Percentiles rank a stretch among this genome's conserved stretches.
Conservation (phyloP, 1,140 invertebrate species). For the Lordiphosa collinella region DNA sequence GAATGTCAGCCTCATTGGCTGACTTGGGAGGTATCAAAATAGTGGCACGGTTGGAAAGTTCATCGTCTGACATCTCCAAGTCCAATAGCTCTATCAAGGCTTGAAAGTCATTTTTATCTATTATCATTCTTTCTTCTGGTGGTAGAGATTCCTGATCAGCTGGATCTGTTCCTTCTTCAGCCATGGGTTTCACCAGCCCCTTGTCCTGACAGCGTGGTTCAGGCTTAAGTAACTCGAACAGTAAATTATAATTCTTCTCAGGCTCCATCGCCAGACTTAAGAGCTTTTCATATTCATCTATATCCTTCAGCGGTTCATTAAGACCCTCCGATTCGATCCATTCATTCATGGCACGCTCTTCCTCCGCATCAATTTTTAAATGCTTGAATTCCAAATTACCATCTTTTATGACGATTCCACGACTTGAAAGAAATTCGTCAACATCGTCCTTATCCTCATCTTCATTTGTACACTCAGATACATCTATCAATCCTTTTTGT, state of each 20-base stretch:
- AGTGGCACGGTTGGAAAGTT: constrained; percentile 1
- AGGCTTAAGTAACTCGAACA: constrained; percentile 11
- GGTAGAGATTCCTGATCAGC: too few species aligned
- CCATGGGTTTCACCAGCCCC: too few species aligned
- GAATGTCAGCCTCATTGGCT: constrained; percentile 2
- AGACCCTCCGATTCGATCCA: constrained; percentile 21
- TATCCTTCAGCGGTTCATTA: constrained; percentile 12
- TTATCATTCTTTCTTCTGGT: too few species aligned
- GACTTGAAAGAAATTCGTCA: not conserved
- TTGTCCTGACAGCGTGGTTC: not conserved
- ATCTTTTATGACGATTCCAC: not conserved
- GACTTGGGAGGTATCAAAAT: constrained; percentile 10
- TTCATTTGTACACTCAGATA: too few species aligned
- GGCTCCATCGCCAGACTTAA: constrained; percentile 10
- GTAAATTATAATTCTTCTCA: not conserved
- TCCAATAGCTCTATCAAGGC: too few species aligned
- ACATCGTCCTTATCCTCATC: too few species aligned
- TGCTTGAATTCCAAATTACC: not conserved
- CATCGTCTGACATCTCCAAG: not conserved
- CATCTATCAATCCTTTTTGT: not conserved
- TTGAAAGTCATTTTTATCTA: too few species aligned
- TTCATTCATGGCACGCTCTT: constrained; percentile 13
- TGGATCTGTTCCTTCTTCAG: not conserved
- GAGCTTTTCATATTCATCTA: constrained; percentile 21
- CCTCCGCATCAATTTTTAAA: constrained; percentile 2